Conservation (phyloP, 2,888 invertebrate species). For the Linhomoeus sp. region DNA sequence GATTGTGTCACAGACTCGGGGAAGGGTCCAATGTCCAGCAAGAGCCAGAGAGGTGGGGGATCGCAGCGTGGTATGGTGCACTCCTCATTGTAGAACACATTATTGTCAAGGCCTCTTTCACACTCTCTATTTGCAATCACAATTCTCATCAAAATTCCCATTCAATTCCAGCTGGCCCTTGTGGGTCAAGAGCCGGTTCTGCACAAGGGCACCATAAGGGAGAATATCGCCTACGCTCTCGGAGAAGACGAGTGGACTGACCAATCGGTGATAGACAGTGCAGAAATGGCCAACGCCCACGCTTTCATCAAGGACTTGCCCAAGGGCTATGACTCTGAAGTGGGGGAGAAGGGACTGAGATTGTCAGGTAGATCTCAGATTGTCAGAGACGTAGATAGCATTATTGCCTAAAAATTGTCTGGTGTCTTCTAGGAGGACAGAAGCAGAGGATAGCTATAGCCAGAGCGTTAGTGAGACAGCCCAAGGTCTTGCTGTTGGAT, state of each 20-base stretch:
- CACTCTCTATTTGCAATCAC: too few relatives aligned
- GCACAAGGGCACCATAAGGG: slow-evolving; percentile 29
- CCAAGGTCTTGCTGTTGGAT: neutral
- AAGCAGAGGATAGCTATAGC: slow-evolving; percentile 30
- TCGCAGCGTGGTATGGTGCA: too few relatives aligned
- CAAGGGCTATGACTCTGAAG: slow-evolving; percentile 28
- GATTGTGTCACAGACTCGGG: too few relatives aligned
- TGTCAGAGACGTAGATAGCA: too few relatives aligned
- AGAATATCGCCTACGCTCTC: slow-evolving; percentile 21
- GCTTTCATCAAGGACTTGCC: slow-evolving; percentile 29
- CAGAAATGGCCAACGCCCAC: slow-evolving; percentile 31
- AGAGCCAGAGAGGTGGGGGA: too few relatives aligned
- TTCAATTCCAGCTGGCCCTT: slow-evolving; percentile 24
- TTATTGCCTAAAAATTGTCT: too few relatives aligned
- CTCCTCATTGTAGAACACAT: too few relatives aligned
- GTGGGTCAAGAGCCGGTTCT: slow-evolving; percentile 34
- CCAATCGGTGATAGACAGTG: slow-evolving; percentile 12
- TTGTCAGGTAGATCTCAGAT: slow-evolving; percentile 24
- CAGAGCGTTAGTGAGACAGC: slow-evolving; percentile 26
- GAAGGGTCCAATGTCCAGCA: too few relatives aligned
- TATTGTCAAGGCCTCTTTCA: too few relatives aligned
- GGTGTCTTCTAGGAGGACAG: slow-evolving; percentile 19
- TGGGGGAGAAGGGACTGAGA: slow-evolving; percentile 32
- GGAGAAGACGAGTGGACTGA: neutral
- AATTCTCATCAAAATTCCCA: too few relatives aligned